Evolutionary conservation across 1,140 invertebrate genomes (phyloP), one percentile per base, ranked within the genome.

Genomic region (Drosophila nikananu): DNA sequence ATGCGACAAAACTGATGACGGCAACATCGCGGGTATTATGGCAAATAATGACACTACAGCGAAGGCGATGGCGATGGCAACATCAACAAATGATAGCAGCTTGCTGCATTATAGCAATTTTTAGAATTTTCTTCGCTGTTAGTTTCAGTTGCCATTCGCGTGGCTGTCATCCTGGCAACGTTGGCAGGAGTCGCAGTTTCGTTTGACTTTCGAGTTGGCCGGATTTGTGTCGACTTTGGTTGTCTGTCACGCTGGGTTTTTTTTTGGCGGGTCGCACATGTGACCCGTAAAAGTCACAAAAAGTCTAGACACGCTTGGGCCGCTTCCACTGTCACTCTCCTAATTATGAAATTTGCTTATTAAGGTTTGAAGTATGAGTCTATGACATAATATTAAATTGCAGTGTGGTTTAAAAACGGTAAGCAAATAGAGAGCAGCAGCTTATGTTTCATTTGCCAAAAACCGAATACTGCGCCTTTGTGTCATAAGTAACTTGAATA

Each of bases 1-100:
- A 87, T 87, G 84, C 84, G 84, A 89, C 83, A 86, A 87, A 87
- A 86, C 80, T 86, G 80, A 83, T 86, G 83, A 80, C 67, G 83
- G 78, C 79, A 80, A 71, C 77, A 81, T 82, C 65, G 64, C 67
- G 75, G 66, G 59, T 87, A 77, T 80, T 87, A 87, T 78, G 83
- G 64, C 80, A 87, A 87, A 80, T 83, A 87, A 83, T 87, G 80
- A 70, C 77, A 73, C 74, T 68, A 81, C 78, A 86, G 37, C 49
- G 71, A 57, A 39, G 54, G 15, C 32, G 19, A 35, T 44, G 70
- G 61, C 73, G 72, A 52, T 60, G 72, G 46, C 39, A 70, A 64
- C 54, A 70, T 44, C 61, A 81, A 72, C 66, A 64, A 66, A 75
- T 74, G 71, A 87, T 77, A 83, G 78, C 77, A 73, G 73, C 78